Evolutionary conservation across 2,888 invertebrate genomes (phyloP), one percentile per base, ranked within the genome.

Genomic region (Crepidodera aurea): DNA sequence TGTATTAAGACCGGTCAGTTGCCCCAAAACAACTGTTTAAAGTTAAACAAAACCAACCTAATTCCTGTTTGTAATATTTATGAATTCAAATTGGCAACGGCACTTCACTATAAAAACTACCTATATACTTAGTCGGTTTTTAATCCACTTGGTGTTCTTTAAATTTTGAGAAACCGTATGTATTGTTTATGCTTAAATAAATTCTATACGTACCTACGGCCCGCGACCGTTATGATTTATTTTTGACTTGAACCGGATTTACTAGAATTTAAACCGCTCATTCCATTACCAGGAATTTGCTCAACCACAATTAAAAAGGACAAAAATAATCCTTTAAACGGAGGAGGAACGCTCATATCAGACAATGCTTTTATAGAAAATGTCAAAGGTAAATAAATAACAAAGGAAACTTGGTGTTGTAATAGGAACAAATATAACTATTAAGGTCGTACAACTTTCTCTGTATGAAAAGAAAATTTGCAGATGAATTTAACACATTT

Each of bases 221-320:
- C n/a, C n/a, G 18, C 18, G 18, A 34, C 32, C 27, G 51, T 57
- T 51, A 58, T 48, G 58, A 58, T 58, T 58, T 62, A 62, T 62
- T 57, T 62, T 57, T 62, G 57, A 57, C 53, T 46, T 22, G 29
- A 39, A 51, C 53, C 42, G 42, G 34, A 53, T 62, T 34, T 44
- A 46, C 59, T 44, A 32, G 42, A 51, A 62, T 16, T 27, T 15
- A 39, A 39, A 40, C 32, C 29, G 37, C 39, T 53, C 19, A 8
- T 50, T 22, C 29, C 12, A 13, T n/a, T 19, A 51, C 13, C 51
- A 29, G 39, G 34, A 50, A 16, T 50, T 16, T 10, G 39, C 39
- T 42, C n/a, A 42, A 54, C 46, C 25, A 27, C 54, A 54, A 54
- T n/a, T n/a, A 54, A 54, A 54, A 59, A 44, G 15, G 42, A 59